phyloP scores from a whole-genome alignment of 2,113 vertebrate species.

The Anarhynchus alexandrinus region DNA sequence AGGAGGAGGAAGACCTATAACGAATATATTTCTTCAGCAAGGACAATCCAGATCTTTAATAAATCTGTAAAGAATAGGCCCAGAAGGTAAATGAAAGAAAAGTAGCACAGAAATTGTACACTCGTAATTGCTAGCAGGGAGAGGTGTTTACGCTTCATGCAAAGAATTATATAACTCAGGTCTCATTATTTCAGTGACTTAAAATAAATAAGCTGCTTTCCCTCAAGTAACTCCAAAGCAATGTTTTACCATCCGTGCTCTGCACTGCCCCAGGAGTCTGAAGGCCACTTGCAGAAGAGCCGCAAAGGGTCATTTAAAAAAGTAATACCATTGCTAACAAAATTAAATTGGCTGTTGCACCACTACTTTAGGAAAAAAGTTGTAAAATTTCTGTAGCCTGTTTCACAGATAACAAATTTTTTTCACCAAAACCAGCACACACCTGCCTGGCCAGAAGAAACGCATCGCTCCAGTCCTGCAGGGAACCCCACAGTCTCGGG shows the following conservation, averaged over 20 bases:
- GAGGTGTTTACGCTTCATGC: not conserved
- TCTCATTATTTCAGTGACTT: not conserved
- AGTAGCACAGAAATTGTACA: not conserved
- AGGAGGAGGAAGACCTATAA: not conserved
- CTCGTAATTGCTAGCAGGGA: not conserved
- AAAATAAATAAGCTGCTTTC: not conserved
- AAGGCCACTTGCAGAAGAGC: not conserved
- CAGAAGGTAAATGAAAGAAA: not conserved
- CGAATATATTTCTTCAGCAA: fast-evolving
- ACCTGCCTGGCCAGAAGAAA: not conserved
- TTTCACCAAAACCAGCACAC: not conserved
- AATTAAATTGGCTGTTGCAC: not conserved
- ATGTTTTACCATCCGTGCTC: not conserved
- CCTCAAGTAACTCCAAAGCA: not conserved
- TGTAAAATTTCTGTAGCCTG: not conserved
- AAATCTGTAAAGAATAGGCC: not conserved
- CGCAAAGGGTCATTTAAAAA: not conserved
- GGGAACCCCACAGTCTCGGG: not conserved
- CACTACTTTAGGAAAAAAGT: not conserved
- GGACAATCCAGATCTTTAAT: not conserved
- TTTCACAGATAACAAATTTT: not conserved
- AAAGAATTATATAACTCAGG: not conserved
- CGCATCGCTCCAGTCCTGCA: not conserved
- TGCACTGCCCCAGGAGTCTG: not conserved
- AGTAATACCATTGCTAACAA: not conserved